These are phyloP conservation scores for Lacerta agilis DNA, from an alignment of 2,797 vertebrate genomes.

Conservation along the genomic window DNA sequence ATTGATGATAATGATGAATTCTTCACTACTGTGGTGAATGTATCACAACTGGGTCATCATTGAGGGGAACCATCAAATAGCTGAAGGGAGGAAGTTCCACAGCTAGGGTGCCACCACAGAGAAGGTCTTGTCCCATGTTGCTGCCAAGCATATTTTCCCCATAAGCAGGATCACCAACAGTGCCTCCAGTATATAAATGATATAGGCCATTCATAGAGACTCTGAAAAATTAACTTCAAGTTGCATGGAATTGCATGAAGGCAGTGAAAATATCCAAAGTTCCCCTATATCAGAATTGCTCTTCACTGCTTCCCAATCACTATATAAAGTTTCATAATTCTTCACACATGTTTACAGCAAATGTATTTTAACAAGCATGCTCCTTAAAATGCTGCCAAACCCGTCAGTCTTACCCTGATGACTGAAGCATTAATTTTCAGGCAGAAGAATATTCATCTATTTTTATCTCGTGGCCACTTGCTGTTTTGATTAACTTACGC, in stretches of 20 bases:
- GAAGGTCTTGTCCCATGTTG: background rate
- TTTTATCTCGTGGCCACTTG: constrained; percentile 40
- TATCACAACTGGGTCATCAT: background rate
- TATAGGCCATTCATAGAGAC: background rate
- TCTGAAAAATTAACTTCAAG: background rate
- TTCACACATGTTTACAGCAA: constrained; percentile 3
- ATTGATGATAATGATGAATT: background rate
- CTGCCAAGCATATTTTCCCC: background rate
- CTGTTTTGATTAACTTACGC: accelerated
- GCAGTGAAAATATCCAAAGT: background rate
- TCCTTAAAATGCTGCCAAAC: constrained; percentile 24
- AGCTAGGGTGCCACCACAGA: too few relatives aligned
- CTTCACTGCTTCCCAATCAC: background rate
- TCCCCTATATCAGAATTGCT: background rate
- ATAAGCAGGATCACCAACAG: background rate
- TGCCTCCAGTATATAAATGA: background rate
- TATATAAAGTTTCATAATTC: background rate
- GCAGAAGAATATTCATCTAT: background rate
- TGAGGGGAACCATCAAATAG: too few relatives aligned
- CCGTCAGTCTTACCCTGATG: constrained; percentile 5
- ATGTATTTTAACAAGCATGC: accelerated
- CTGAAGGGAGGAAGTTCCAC: too few relatives aligned
- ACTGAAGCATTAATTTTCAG: constrained; percentile 25
- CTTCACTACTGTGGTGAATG: background rate
- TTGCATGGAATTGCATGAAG: background rate